phyloP scores from a whole-genome alignment of 2,113 vertebrate species.

The Callopanchax toddi region DNA sequence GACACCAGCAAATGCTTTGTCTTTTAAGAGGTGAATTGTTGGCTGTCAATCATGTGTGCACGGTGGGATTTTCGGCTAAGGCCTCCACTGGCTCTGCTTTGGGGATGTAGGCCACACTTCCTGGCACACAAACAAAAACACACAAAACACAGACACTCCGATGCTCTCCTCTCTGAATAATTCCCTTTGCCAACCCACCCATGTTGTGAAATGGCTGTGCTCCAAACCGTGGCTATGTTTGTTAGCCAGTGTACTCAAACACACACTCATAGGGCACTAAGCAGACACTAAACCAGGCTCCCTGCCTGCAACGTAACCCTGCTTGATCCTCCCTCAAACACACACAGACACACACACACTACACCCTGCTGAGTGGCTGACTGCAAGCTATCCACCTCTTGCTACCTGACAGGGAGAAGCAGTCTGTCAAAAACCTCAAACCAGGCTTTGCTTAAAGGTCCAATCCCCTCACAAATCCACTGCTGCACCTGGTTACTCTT shows the following conservation, averaged over 20 bases:
- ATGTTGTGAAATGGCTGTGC: constrained; percentile 59
- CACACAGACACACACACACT: constrained; percentile 26
- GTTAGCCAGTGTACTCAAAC: constrained; percentile 30
- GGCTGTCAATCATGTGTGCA: constrained; percentile 61
- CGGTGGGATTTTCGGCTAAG: constrained; percentile 48
- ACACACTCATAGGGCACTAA: constrained; percentile 31
- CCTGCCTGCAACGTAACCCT: constrained; percentile 64
- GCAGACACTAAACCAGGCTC: constrained; percentile 56
- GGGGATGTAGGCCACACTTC: constrained; percentile 31
- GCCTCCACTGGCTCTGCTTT: constrained; percentile 39
- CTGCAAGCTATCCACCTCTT: constrained; percentile 47
- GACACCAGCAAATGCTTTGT: constrained; percentile 33
- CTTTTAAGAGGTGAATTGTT: constrained; percentile 54
- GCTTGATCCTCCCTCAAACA: constrained; percentile 60
- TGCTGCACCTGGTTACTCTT: constrained; percentile 2
- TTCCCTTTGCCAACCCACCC: constrained; percentile 48
- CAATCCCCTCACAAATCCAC: constrained; percentile 44
- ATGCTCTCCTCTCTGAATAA: constrained; percentile 48
- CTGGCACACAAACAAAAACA: constrained; percentile 16
- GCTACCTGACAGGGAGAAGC: constrained; percentile 35
- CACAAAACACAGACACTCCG: constrained; percentile 24
- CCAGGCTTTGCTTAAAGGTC: constrained; percentile 43
- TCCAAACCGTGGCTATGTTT: constrained; percentile 53
- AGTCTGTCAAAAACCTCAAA: constrained; percentile 55
- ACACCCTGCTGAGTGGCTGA: constrained; percentile 48